Percentiles rank a stretch among this genome's conserved stretches.
Evolutionary conservation across 2,888 invertebrate genomes (phyloP).

Genomic region (Rhyacophila evoluta): DNA sequence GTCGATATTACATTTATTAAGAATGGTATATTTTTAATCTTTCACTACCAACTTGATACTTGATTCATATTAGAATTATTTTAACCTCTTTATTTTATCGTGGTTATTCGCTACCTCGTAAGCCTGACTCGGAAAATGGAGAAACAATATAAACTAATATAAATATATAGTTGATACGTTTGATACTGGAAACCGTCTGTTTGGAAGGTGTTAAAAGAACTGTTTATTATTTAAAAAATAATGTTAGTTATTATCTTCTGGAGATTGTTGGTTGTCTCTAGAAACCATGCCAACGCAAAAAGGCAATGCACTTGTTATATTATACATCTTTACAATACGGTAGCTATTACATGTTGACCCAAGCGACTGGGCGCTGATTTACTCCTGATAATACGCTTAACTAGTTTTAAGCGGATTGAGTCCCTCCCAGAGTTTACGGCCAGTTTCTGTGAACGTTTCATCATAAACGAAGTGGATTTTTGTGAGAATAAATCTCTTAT

Average conservation of each 20-base stretch:
- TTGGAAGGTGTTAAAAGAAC: too few species aligned
- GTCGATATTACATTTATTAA: too few species aligned
- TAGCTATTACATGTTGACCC: background rate
- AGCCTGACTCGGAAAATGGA: too few species aligned
- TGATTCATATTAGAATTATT: too few species aligned
- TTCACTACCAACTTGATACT: too few species aligned
- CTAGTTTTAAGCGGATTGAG: slow-evolving; percentile 30
- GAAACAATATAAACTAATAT: too few species aligned
- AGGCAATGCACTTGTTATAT: slow-evolving; percentile 12
- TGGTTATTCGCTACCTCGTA: too few species aligned
- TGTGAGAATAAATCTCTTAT: background rate
- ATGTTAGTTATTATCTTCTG: background rate
- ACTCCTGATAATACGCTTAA: background rate
- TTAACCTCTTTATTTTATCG: too few species aligned
- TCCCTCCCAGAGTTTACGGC: slow-evolving; percentile 27
- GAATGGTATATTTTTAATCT: too few species aligned
- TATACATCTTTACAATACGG: background rate
- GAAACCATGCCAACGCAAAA: background rate
- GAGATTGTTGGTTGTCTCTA: background rate
- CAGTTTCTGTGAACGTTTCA: background rate
- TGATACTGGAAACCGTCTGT: too few species aligned
- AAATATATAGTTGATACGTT: too few species aligned
- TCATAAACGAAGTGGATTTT: background rate
- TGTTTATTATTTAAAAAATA: too few species aligned
- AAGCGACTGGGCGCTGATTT: slow-evolving; percentile 33